Evolutionary conservation across 2,797 vertebrate species (phyloP).

Genomic region (Odontamblyopus lacepedii): DNA sequence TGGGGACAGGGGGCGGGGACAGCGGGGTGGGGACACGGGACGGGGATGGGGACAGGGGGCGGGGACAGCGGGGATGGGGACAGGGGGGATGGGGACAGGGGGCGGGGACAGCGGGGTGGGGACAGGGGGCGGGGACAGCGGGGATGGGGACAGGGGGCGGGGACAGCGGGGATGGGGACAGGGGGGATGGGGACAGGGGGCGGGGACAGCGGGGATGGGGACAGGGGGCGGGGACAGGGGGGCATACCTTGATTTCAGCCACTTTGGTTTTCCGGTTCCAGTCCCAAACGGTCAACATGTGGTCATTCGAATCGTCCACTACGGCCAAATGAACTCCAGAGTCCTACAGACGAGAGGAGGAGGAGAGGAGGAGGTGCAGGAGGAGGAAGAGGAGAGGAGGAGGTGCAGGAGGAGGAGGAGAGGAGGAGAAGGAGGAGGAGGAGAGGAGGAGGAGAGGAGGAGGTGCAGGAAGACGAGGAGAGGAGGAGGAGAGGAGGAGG

Average conservation of each 20-base stretch:
- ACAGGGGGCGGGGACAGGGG: constrained; percentile 48
- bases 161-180: neutral
- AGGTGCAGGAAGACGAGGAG: no score
- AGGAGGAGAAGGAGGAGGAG: no score
- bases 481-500: neutral
- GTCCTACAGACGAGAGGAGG: constrained; percentile 75
- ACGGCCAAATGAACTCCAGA: constrained; percentile 93
- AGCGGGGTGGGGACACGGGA: neutral
- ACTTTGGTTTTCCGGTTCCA: constrained; percentile 86
- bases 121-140: neutral
- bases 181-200: neutral
- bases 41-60: neutral
- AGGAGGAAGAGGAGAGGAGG: neutral
- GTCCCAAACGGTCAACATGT: constrained; percentile 98
- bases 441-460: neutral
- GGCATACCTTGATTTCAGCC: constrained; percentile 77
- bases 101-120: no score
- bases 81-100: neutral
- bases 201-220: no score
- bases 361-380: neutral
- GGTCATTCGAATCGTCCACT: constrained; percentile 96
- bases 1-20: neutral
- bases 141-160: neutral
- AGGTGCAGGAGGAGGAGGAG: neutral
- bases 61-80: neutral